phyloP scores from a whole-genome alignment of 2,113 vertebrate genomes.

The Colius striatus region DNA sequence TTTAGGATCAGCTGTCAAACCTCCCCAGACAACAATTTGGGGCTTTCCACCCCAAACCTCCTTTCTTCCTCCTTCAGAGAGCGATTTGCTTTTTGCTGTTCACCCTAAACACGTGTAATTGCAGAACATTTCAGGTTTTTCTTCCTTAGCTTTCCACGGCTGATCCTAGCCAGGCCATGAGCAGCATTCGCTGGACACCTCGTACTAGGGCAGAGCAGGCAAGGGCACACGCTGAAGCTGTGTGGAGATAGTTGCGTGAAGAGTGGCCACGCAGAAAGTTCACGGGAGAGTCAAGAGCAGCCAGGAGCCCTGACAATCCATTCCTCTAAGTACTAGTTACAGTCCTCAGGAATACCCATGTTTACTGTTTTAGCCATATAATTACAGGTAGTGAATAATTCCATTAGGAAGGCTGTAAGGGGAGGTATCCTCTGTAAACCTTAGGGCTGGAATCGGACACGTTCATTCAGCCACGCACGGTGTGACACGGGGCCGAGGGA shows the following conservation, averaged over 20 bases:
- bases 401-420: conserved; percentile 41
- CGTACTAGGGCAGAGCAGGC: conserved; percentile 5
- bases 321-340: conserved; percentile 14
- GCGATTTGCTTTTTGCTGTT: background rate
- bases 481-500: background rate
- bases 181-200: background rate
- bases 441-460: background rate
- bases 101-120: background rate
- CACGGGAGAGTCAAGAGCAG: conserved; percentile 10
- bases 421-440: conserved; percentile 19
- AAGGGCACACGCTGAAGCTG: background rate
- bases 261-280: background rate
- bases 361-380: conserved; percentile 55
- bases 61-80: background rate
- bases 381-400: conserved; percentile 54
- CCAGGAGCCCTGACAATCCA: background rate
- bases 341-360: conserved; percentile 44
- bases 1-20: background rate
- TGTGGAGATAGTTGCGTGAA: background rate
- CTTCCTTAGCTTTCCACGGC: background rate
- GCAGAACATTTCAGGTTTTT: background rate
- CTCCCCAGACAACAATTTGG: background rate
- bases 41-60: background rate
- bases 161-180: background rate
- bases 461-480: background rate